Conservation (phyloP, 2,113 vertebrate species). For the Tor tambroides region DNA sequence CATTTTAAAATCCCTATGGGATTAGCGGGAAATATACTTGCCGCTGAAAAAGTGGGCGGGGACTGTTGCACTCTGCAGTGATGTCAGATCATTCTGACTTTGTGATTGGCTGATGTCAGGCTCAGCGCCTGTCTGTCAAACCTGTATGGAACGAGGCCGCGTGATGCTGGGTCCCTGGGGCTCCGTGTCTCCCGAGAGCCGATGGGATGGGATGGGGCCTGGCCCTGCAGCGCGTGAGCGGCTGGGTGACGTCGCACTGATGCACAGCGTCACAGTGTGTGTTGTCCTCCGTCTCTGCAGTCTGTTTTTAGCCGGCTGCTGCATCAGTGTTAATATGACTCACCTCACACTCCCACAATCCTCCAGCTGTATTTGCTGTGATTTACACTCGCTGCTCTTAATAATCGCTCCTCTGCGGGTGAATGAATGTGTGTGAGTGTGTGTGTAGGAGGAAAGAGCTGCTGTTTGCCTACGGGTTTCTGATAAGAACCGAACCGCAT, state of each 20-base stretch:
- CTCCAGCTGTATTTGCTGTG: slow-evolving; percentile 24
- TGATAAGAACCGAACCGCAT: neutral
- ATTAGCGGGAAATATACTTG: too few species aligned
- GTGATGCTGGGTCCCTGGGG: neutral
- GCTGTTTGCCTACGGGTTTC: slow-evolving; percentile 1
- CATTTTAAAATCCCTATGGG: too few species aligned
- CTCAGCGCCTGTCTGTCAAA: neutral
- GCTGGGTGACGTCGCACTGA: neutral
- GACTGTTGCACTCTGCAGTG: too few species aligned
- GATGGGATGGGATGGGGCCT: too few species aligned
- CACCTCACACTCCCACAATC: slow-evolving; percentile 39
- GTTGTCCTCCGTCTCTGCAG: slow-evolving; percentile 4
- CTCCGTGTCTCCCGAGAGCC: neutral
- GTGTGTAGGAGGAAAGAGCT: slow-evolving; percentile 4
- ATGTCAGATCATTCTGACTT: too few species aligned
- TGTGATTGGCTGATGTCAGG: neutral
- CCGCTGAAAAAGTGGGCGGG: too few species aligned
- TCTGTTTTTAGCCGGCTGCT: slow-evolving; percentile 47
- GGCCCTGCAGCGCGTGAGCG: neutral
- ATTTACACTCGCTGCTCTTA: neutral
- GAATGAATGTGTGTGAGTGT: slow-evolving; percentile 21
- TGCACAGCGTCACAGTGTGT: neutral
- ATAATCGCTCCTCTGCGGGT: neutral
- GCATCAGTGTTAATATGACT: slow-evolving; percentile 47
- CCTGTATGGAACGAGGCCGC: too few species aligned